Evolutionary conservation across 2,888 invertebrate genomes (phyloP).

Genomic region (Mantis religiosa): DNA sequence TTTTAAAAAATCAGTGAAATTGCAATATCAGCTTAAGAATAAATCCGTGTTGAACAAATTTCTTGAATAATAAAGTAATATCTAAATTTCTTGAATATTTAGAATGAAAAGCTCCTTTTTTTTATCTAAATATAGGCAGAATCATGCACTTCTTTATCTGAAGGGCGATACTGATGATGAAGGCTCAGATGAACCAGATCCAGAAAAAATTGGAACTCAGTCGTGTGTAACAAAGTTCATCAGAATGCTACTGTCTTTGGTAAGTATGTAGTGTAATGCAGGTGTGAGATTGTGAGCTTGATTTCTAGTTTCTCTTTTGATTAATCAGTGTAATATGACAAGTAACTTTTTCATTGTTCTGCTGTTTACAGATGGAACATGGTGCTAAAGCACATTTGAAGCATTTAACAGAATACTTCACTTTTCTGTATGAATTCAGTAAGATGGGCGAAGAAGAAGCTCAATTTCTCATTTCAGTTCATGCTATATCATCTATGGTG

Average conservation of each 20-base stretch:
- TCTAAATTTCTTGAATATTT: background rate
- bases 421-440: slow-evolving; percentile 87
- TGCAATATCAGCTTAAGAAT: background rate
- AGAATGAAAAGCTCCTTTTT: slow-evolving; percentile 26
- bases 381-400: slow-evolving; percentile 81
- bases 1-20: background rate
- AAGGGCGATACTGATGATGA: slow-evolving; percentile 52
- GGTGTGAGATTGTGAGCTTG: background rate
- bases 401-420: slow-evolving; percentile 89
- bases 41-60: background rate
- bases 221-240: slow-evolving; percentile 92
- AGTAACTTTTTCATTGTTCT: slow-evolving; percentile 10
- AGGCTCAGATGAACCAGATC: slow-evolving; percentile 57
- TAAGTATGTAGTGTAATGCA: slow-evolving; percentile 44
- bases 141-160: slow-evolving; percentile 63
- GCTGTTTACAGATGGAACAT: slow-evolving; percentile 64
- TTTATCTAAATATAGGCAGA: slow-evolving; percentile 46
- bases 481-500: slow-evolving; percentile 85
- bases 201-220: slow-evolving; percentile 60
- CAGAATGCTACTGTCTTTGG: slow-evolving; percentile 78
- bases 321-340: no score
- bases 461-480: slow-evolving; percentile 77
- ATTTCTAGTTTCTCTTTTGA: background rate
- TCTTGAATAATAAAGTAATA: no score
- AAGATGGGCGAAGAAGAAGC: slow-evolving; percentile 94